These are phyloP conservation scores for Struthidea cinerea DNA, from an alignment of 2,113 vertebrate genomes.

Conservation along the genomic window DNA sequence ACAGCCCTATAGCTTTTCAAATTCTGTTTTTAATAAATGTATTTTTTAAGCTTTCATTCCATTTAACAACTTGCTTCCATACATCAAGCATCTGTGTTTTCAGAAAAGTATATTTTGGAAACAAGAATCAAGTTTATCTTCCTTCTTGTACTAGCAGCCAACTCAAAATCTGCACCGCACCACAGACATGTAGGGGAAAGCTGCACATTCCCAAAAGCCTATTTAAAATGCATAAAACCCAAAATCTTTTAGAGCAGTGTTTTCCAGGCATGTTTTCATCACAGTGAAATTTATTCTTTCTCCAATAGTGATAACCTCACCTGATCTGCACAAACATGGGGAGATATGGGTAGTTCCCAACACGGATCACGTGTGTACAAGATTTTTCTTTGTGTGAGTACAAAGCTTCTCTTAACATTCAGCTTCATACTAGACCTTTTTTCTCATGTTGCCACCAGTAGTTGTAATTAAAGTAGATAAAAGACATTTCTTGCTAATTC, in stretches of 20 bases:
- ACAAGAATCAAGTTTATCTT: background rate
- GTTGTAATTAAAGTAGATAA: background rate
- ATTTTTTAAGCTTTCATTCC: background rate
- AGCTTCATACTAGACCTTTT: background rate
- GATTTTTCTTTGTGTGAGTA: slow-evolving; percentile 94
- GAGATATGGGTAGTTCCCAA: slow-evolving; percentile 92
- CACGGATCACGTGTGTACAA: slow-evolving; percentile 89
- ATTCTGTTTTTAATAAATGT: background rate
- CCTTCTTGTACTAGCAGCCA: background rate
- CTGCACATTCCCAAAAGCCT: background rate
- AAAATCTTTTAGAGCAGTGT: background rate
- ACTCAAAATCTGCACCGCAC: background rate
- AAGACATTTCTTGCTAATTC: background rate
- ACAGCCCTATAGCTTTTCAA: background rate
- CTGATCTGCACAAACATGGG: slow-evolving; percentile 89
- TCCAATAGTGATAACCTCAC: slow-evolving; percentile 84
- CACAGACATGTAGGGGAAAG: background rate
- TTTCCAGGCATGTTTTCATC: background rate
- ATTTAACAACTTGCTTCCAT: background rate
- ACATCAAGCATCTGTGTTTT: background rate
- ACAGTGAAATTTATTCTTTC: background rate
- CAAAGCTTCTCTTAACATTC: background rate
- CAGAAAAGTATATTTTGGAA: background rate
- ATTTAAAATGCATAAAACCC: background rate
- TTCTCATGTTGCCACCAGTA: background rate